phyloP scores from a whole-genome alignment of 2,888 invertebrate species.

The Eilema caniola region DNA sequence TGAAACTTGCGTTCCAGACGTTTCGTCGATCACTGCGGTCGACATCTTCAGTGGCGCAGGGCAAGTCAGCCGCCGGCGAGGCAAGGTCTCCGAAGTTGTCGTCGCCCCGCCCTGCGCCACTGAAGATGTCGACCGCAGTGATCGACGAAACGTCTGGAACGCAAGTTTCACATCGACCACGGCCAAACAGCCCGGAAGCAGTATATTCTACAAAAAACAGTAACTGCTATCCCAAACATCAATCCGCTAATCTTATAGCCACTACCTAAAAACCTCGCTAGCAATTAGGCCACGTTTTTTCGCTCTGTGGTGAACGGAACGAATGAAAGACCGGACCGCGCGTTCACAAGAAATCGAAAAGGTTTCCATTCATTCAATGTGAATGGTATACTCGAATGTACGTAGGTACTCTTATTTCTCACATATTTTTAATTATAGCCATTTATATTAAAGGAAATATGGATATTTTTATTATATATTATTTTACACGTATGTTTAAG shows the following conservation, averaged over 20 bases:
- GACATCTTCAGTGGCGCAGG: no score
- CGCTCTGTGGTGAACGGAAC: constrained; percentile 60
- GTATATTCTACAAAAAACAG: no score
- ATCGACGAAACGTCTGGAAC: no score
- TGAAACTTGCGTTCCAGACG: no score
- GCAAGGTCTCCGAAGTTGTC: no score
- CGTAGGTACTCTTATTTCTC: constrained; percentile 25
- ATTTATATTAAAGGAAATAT: neutral
- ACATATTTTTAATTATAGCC: neutral
- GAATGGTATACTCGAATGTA: constrained; percentile 47
- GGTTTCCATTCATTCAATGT: constrained; percentile 62
- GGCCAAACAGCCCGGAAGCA: no score
- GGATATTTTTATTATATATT: neutral
- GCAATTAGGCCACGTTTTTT: constrained; percentile 74
- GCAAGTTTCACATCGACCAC: no score
- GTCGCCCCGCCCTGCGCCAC: no score
- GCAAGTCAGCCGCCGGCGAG: no score
- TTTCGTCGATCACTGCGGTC: no score
- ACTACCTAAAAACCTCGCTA: constrained; percentile 62
- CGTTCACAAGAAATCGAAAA: constrained; percentile 65
- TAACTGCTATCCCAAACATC: constrained; percentile 9
- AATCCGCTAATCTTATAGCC: constrained; percentile 55
- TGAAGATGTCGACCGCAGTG: no score
- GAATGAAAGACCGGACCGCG: constrained; percentile 54
- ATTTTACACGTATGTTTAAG: neutral